Base-by-base conservation (phyloP, 2,113 vertebrate species). In the Macquaria ambigua region DNA sequence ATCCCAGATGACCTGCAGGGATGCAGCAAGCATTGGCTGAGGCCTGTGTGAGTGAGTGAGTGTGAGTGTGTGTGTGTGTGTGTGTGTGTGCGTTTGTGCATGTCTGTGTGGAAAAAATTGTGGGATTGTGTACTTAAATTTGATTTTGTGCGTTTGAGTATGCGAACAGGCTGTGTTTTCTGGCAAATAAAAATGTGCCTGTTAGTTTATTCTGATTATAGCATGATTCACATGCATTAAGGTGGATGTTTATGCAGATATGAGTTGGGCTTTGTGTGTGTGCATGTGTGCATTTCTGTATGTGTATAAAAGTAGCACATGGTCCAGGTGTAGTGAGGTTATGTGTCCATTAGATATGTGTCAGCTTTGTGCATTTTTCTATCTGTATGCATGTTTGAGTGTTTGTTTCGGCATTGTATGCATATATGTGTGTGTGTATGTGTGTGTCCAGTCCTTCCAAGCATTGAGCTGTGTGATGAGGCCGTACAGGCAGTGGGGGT, bases 381-480 rank as follows among this genome's bases (percentile, higher is more conserved):
- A 37, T 83, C 63, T 58, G 46, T 66, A 69, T 73, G 25, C 12
- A 46, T 61, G 28, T 61, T 50, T 52, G 43, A 61, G 15, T 87
- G 69, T 55, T 74, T 85, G 53, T 74, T 59, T 83, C 34, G 1
- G 50, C 28, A 25, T 82, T 82, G 71, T 74, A 39, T 85, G 74
- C 23, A 59, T 88, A 43, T 41, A 56, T 81, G 70, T 66, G 43
- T 61, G 41, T 48, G 34, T 87, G 80, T 74, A 83, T 12, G 64
- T 71, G 84, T 71, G 79, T 77, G 70, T 81, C 66, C 74, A 12
- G 66, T 59, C 50, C 79, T 64, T 75, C 25, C 46, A 73, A 77
- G 83, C 90, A 66, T 23, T 91, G 82, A 88, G 70, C 86, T 92
- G 89, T 91, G 89, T 90, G 90, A 92, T 87, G 81, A 89, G 86